phyloP scores from a whole-genome alignment of 2,113 vertebrate genomes.

The Catharus minimus region DNA sequence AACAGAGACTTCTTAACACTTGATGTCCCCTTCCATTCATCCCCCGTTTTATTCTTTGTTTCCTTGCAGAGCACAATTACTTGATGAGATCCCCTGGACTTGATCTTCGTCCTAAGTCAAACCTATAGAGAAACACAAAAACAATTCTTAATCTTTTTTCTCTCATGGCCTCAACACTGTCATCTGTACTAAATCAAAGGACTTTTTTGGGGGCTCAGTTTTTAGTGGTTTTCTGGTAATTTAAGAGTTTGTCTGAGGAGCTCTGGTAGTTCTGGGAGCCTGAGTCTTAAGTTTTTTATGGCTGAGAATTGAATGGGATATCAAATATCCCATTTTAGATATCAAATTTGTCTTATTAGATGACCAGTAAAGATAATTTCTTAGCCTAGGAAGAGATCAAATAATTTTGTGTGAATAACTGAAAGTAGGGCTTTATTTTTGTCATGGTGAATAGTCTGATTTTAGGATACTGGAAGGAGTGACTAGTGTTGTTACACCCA shows the following conservation, averaged over 20 bases:
- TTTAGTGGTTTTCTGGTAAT: not conserved
- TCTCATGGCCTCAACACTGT: accelerated
- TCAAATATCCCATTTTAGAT: not conserved
- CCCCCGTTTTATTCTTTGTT: not conserved
- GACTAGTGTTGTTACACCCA: not conserved
- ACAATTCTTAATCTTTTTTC: not conserved
- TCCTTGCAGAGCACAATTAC: not conserved
- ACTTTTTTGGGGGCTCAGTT: accelerated
- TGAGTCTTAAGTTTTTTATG: not conserved
- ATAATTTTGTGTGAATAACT: not conserved
- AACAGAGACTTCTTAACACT: not conserved
- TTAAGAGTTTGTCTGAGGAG: not conserved
- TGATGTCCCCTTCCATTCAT: not conserved
- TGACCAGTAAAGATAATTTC: not conserved
- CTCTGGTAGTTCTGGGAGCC: not conserved
- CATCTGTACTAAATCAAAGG: not conserved
- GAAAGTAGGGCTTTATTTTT: not conserved
- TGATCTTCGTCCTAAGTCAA: not conserved
- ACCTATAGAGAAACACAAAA: not conserved
- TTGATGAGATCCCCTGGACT: not conserved
- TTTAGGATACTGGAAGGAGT: not conserved
- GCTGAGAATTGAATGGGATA: not conserved
- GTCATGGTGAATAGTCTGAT: not conserved
- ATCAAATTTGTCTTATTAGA: not conserved
- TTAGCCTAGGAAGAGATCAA: not conserved